phyloP scores from a whole-genome alignment of 2,888 invertebrate species.

The Poecilus cupreus region DNA sequence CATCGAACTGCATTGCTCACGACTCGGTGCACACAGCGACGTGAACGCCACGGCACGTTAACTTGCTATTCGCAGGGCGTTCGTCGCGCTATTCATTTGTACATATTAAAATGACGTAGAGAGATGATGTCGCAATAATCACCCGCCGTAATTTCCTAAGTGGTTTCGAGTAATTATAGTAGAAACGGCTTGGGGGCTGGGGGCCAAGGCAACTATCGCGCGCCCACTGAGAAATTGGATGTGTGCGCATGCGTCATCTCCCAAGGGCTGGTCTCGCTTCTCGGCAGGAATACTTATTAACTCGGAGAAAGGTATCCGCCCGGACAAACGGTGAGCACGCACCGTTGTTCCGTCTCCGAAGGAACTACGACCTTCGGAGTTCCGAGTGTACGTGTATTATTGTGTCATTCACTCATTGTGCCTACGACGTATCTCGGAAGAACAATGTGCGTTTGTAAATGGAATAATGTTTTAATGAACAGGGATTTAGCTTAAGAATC shows the following conservation, averaged over 20 bases:
- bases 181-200: slow-evolving; percentile 42
- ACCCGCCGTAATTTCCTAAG: slow-evolving; percentile 58
- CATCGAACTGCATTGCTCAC: background rate
- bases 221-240: slow-evolving; percentile 32
- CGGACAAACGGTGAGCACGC: slow-evolving; percentile 9
- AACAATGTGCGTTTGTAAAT: slow-evolving; percentile 37
- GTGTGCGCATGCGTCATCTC: slow-evolving; percentile 1
- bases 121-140: slow-evolving; percentile 59
- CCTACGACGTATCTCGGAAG: slow-evolving; percentile 12
- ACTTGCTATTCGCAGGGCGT: slow-evolving; percentile 29
- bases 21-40: background rate
- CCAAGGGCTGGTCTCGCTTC: background rate
- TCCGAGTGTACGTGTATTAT: slow-evolving; percentile 21
- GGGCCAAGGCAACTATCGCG: slow-evolving; percentile 49
- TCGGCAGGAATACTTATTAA: slow-evolving; percentile 37
- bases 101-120: slow-evolving; percentile 58
- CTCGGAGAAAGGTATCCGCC: slow-evolving; percentile 8
- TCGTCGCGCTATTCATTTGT: slow-evolving; percentile 51
- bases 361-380: background rate
- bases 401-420: slow-evolving; percentile 22
- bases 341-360: background rate
- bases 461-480: slow-evolving; percentile 23
- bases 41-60: slow-evolving; percentile 12
- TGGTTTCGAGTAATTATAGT: slow-evolving; percentile 59
- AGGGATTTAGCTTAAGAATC: slow-evolving; percentile 33